These are phyloP conservation scores for Athalia circularis DNA, from an alignment of 2,888 invertebrate species.

Conservation along the genomic window DNA sequence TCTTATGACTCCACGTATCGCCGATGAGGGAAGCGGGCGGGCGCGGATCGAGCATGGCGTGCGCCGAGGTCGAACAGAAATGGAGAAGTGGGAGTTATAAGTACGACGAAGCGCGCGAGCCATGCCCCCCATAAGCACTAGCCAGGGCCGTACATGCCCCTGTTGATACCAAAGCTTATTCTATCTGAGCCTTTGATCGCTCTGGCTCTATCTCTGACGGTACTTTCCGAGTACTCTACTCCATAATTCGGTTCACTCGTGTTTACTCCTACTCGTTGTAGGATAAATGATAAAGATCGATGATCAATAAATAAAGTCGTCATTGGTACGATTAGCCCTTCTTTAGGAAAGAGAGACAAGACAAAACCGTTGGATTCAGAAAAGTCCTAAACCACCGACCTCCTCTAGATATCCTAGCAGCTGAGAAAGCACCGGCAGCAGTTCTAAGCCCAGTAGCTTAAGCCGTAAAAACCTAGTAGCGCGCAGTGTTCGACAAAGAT, in stretches of 20 bases:
- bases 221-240: too few relatives aligned
- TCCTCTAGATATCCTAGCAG: too few relatives aligned
- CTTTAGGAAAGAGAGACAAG: not conserved
- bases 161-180: constrained; percentile 20
- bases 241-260: too few relatives aligned
- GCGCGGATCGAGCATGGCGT: constrained; percentile 33
- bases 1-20: constrained; percentile 1
- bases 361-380: not conserved
- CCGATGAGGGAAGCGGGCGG: not conserved
- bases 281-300: too few relatives aligned
- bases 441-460: not conserved
- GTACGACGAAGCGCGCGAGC: constrained; percentile 27
- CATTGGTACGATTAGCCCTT: too few relatives aligned
- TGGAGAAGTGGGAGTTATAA: constrained; percentile 25
- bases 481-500: constrained; percentile 15
- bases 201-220: not conserved
- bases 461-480: constrained; percentile 4
- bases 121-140: not conserved
- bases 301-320: too few relatives aligned
- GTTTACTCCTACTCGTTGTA: too few relatives aligned
- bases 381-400: too few relatives aligned
- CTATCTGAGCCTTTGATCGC: constrained; percentile 23
- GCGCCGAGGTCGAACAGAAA: constrained; percentile 35
- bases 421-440: not conserved
- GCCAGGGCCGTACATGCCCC: constrained; percentile 32